Base-by-base conservation (phyloP, 2,113 vertebrate genomes). In the Pycnonotus jocosus region DNA sequence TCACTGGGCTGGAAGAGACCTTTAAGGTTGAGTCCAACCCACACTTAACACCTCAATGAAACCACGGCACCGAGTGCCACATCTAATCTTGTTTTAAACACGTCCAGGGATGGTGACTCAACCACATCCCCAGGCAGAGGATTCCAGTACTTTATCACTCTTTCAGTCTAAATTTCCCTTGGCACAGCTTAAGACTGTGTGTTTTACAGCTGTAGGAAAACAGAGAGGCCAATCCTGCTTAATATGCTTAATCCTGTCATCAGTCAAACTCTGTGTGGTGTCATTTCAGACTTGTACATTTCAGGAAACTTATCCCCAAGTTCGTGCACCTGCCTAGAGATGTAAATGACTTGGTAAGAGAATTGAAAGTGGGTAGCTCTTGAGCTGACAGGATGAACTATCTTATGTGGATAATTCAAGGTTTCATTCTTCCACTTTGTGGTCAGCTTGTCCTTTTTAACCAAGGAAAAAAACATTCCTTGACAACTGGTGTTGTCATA, bases 401-500 rank as follows among this genome's bases (percentile, higher is more conserved):
- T 56, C 11, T 87, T 51, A 42, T 0, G 5, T 68, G 64, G 71
- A 9, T 62, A 81, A 81, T 65, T 80, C 22, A 88, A 66, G 28
- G n/a, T 78, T 95, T 93, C 45, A 27, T 92, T 91, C 73, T 92
- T 91, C n/a, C 50, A 40, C 79, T 88, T 94, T 70, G 60, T 82
- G 54, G 31, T 86, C 84, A 92, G 73, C 68, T 95, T 82, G 71
- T 91, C 62, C 47, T 90, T 87, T 93, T 90, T 81, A 95, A 90
- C 56, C 38, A 86, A 86, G 45, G 62, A 30, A 94, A 76, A 73
- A 88, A 90, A 23, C 35, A 56, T 66, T 80, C 68, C 62, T 91
- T 95, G 86, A 92, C 81, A 95, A 95, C 64, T 94, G 58, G 24
- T 70, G 74, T 62, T 95, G 94, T 90, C 82, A 92, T 60, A 82